Evolutionary conservation across 2,113 vertebrate genomes (phyloP).

Genomic region (Colistium nudipinnis): DNA sequence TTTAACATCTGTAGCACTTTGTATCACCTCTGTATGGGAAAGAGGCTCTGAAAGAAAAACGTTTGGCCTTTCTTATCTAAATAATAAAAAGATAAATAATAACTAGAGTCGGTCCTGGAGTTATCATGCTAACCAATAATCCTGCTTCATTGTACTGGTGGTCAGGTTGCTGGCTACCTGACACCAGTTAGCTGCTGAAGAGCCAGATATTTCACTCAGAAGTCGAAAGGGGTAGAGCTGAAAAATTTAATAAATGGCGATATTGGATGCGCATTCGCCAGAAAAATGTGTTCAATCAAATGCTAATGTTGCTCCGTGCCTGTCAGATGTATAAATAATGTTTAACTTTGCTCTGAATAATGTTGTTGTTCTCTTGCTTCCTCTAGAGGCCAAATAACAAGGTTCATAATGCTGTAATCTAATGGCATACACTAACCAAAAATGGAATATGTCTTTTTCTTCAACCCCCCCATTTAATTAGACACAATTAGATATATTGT

Average conservation of each 20-base stretch:
- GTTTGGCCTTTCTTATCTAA: not conserved
- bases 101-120: no score
- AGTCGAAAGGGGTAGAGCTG: no score
- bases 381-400: not conserved
- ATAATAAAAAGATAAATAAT: no score
- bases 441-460: not conserved
- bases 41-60: no score
- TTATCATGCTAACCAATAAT: no score
- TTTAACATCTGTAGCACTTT: not conserved
- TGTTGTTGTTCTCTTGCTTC: not conserved
- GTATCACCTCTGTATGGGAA: no score
- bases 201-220: no score
- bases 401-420: not conserved
- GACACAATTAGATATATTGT: not conserved
- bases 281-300: not conserved
- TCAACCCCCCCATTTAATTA: not conserved
- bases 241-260: no score
- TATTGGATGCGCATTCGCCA: no score
- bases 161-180: no score
- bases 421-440: not conserved
- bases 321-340: not conserved
- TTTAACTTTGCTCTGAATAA: not conserved
- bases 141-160: no score
- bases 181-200: no score
- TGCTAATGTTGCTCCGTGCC: not conserved